phyloP scores from a whole-genome alignment of 2,797 vertebrate species.

The Siniperca undulata region DNA sequence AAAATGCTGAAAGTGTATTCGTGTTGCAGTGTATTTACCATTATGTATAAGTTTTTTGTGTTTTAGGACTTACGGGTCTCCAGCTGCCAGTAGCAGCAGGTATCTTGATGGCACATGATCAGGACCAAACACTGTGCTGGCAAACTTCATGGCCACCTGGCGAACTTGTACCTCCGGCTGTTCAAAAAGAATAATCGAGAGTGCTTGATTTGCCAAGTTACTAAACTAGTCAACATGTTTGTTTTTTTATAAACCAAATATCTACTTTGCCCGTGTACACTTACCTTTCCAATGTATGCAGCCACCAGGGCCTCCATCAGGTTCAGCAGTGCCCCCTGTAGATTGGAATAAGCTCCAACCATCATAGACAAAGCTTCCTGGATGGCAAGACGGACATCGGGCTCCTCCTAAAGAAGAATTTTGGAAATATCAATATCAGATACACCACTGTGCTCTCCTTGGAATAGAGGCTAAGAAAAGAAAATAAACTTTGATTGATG shows the following conservation, averaged over 20 bases:
- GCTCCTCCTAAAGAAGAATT: conserved; percentile 88
- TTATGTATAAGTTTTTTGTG: not conserved
- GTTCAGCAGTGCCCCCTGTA: conserved; percentile 96
- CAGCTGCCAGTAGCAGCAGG: conserved; percentile 94
- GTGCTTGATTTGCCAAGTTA: not conserved
- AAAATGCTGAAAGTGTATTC: not conserved
- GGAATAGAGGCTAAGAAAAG: not conserved
- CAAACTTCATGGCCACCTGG: conserved; percentile 98
- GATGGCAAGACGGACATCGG: conserved; percentile 96
- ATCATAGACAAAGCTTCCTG: conserved; percentile 99
- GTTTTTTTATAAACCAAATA: not conserved
- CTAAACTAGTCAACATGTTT: not conserved
- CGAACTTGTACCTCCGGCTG: conserved; percentile 98
- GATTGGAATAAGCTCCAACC: conserved; percentile 95
- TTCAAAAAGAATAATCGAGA: conserved; percentile 29
- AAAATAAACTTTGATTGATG: not conserved
- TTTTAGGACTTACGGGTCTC: conserved; percentile 92
- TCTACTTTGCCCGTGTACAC: not conserved
- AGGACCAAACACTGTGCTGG: conserved; percentile 93
- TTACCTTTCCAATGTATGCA: conserved; percentile 96
- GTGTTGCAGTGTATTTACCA: not conserved
- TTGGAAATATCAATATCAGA: conserved; percentile 3
- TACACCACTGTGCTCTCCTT: not conserved
- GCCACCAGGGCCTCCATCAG: conserved; percentile 99
- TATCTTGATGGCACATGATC: conserved; percentile 99